Conservation (phyloP, 2,888 invertebrate species). For the Belgica antarctica region DNA sequence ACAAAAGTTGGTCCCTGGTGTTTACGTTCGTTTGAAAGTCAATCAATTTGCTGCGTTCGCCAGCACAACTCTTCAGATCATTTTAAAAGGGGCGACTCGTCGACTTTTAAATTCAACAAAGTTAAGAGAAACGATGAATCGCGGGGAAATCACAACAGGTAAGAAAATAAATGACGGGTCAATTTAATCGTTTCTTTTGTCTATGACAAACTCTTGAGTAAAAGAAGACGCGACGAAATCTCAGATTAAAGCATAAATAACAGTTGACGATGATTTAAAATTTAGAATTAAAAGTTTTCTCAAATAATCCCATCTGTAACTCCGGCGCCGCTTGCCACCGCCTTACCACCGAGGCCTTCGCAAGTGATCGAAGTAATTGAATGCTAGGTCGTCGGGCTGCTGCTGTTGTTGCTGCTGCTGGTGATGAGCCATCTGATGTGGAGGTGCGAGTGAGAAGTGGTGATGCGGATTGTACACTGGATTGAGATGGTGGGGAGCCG, state of each 20-base stretch:
- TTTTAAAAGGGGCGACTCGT: too few relatives aligned
- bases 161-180: too few relatives aligned
- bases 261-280: background rate
- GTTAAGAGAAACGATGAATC: background rate
- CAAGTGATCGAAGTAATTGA: conserved; percentile 61
- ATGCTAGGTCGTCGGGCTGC: conserved; percentile 62
- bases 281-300: too few relatives aligned
- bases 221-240: conserved; percentile 2
- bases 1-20: too few relatives aligned
- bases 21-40: too few relatives aligned
- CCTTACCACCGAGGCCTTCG: conserved; percentile 60
- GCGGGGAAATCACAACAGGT: conserved; percentile 6
- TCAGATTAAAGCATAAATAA: conserved; percentile 3
- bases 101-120: conserved; percentile 1
- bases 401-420: conserved; percentile 54
- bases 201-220: background rate
- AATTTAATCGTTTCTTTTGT: background rate
- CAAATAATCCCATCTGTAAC: too few relatives aligned
- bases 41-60: too few relatives aligned
- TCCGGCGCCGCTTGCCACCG: too few relatives aligned
- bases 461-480: conserved; percentile 41
- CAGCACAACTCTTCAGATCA: too few relatives aligned
- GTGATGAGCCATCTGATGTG: conserved; percentile 29
- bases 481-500: conserved; percentile 31
- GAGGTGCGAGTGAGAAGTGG: conserved; percentile 38